phyloP scores from a whole-genome alignment of 2,113 vertebrate genomes.

The Planiliza haematocheilus region DNA sequence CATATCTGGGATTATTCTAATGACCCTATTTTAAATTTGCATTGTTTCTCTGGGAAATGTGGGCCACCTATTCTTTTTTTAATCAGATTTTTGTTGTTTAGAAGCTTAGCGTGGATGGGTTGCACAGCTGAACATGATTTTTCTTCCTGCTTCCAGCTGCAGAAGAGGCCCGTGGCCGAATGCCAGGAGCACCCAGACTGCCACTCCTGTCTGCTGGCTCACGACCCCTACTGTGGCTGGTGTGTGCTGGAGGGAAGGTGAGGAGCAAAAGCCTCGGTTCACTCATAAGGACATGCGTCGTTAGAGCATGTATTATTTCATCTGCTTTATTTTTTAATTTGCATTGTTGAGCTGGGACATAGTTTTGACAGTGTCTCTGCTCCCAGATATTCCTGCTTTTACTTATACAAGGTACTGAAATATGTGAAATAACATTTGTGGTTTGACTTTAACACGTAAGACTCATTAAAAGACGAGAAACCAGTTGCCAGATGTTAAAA shows the following conservation, averaged over 20 bases:
- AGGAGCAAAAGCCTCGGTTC: constrained; percentile 17
- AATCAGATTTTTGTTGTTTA: constrained; percentile 70
- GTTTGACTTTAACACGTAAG: too few relatives aligned
- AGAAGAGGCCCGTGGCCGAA: constrained; percentile 92
- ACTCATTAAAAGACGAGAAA: too few relatives aligned
- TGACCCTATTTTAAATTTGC: constrained; percentile 48
- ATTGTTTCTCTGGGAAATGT: constrained; percentile 55
- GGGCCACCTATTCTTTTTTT: constrained; percentile 49
- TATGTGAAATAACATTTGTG: too few relatives aligned
- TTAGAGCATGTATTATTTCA: too few relatives aligned
- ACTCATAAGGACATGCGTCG: too few relatives aligned
- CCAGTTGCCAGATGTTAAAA: too few relatives aligned
- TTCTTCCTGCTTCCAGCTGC: constrained; percentile 82
- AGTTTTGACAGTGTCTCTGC: too few relatives aligned
- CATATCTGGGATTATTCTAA: constrained; percentile 52
- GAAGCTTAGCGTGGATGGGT: constrained; percentile 41
- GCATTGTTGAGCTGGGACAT: too few relatives aligned
- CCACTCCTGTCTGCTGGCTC: constrained; percentile 88
- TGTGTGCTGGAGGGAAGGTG: constrained; percentile 96
- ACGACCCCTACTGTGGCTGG: constrained; percentile 98
- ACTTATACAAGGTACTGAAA: too few relatives aligned
- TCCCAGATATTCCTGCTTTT: too few relatives aligned
- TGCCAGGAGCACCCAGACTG: constrained; percentile 91
- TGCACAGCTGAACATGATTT: constrained; percentile 43
- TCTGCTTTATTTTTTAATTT: too few relatives aligned